Evolutionary conservation across 2,888 invertebrate species (phyloP), one percentile per base, ranked within the genome.

Genomic region (Mimas tiliae): DNA sequence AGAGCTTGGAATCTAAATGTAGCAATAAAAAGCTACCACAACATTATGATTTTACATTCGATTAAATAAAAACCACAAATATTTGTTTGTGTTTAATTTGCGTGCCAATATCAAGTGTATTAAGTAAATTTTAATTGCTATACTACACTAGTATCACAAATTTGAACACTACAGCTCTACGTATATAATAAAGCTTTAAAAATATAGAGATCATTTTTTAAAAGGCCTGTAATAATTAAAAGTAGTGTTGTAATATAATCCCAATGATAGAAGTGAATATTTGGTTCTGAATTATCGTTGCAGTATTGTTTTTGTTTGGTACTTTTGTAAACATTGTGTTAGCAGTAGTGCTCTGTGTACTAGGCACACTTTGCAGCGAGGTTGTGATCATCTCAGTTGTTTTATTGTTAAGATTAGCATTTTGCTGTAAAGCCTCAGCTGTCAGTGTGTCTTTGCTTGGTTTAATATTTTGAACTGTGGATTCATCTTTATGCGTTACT

Each of bases 31-130:
- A 88, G 68, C 72, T 91, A 65, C 81, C 89, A 7, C 81, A 88
- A 67, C 81, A 89, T 69, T 94, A 94, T 71, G 93, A 93, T 74
- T 93, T 93, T 77, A 89, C 87, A 27, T 89, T 92, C 74, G 87
- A 90, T 74, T 89, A 72, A n/a, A 58, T 63, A 68, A 77, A 78
- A 77, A 73, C 66, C 58, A 65, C 7, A 19, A 68, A 55, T 62
- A 67, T 65, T 68, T 73, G 64, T 70, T 67, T 66, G 72, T 74
- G 74, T 81, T 82, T 82, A 76, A 75, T 82, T 75, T 69, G 70
- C 62, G 75, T 77, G 77, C 71, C 67, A 76, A 75, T 74, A 71
- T 68, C 72, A 70, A 71, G 69, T 69, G 68, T 69, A 66, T 67
- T 70, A 74, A 74, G 71, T 75, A 69, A 72, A 42, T 19, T 58